Base-by-base conservation (phyloP, 2,888 invertebrate genomes). In the Leptinotarsa tumamoca region DNA sequence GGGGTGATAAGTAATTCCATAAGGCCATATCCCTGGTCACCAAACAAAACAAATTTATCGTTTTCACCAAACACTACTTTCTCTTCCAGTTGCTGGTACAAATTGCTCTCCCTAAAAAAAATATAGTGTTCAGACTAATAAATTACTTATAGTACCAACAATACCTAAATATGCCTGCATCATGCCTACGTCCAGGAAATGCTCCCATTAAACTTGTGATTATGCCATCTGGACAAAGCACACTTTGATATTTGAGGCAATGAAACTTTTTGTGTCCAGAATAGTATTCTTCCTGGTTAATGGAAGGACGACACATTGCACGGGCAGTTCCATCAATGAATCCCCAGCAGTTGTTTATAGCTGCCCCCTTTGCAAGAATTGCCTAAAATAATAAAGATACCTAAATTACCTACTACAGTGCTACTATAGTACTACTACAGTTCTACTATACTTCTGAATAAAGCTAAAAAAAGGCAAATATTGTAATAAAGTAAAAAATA, bases 201-300 rank as follows among this genome's bases (percentile, higher is more conserved):
- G 71, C 72, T 17, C 77, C 80, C 58, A 72, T 79, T n/a, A 79
- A 69, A 67, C 70, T 79, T 10, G 76, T 63, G 15, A 78, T 75
- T n/a, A 81, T 74, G 10, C 81, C 80, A 79, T 82, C 81, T 33
- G 81, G 82, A 73, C 77, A 77, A n/a, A 79, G 33, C n/a, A 80
- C 74, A 27, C 79, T 77, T 69, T 82, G 82, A 73, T 76, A 82
- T 71, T 81, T 82, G 13, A 81, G 58, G 74, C 80, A 81, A 71
- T 81, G 80, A 52, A 66, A 27, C 49, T 74, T 51, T 61, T 79
- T 80, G 70, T 81, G 78, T 21, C 52, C 68, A 27, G 68, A 68
- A 27, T 68, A 68, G 51, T 68, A 68, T 51, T 68, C 23, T 23
- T 67, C 78, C 77, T 27, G 74, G 63, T 68, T 51, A 58, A 67